Evolutionary conservation across 1,140 invertebrate genomes (phyloP).

Genomic region (Philopotamus ludificatus): DNA sequence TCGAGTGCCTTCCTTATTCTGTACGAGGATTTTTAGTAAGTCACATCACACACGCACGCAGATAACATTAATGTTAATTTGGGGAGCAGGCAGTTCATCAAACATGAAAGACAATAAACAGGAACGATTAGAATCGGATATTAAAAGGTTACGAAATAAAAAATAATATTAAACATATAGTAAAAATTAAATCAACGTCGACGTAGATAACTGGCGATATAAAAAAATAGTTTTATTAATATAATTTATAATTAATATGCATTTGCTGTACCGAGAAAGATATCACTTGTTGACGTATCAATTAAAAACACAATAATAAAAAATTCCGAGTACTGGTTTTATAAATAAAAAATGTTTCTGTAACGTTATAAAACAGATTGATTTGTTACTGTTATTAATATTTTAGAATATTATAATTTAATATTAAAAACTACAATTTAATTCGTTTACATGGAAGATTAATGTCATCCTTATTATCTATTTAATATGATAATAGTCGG

Average conservation of each 20-base stretch:
- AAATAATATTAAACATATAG: not conserved
- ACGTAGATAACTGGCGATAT: not conserved
- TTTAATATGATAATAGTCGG: too few relatives aligned
- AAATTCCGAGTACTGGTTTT: too few relatives aligned
- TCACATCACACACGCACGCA: conserved; percentile 43
- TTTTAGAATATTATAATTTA: too few relatives aligned
- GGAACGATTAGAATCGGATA: not conserved
- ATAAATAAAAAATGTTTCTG: too few relatives aligned
- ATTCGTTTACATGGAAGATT: too few relatives aligned
- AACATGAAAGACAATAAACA: conserved; percentile 26
- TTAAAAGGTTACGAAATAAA: too few relatives aligned
- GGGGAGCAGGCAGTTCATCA: conserved; percentile 22
- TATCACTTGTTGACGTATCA: too few relatives aligned
- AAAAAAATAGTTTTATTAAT: not conserved
- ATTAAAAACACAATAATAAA: too few relatives aligned
- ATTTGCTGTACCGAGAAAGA: not conserved
- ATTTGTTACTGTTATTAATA: too few relatives aligned
- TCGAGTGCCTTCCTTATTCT: conserved; percentile 98
- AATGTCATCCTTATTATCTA: too few relatives aligned
- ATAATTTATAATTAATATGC: not conserved
- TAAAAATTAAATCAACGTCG: not conserved
- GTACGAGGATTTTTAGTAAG: conserved; percentile 52
- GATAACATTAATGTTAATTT: conserved; percentile 27
- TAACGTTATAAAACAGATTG: too few relatives aligned
- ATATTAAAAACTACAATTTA: too few relatives aligned